Evolutionary conservation across 2,797 vertebrate species (phyloP).

Genomic region (Tragopan temminckii): DNA sequence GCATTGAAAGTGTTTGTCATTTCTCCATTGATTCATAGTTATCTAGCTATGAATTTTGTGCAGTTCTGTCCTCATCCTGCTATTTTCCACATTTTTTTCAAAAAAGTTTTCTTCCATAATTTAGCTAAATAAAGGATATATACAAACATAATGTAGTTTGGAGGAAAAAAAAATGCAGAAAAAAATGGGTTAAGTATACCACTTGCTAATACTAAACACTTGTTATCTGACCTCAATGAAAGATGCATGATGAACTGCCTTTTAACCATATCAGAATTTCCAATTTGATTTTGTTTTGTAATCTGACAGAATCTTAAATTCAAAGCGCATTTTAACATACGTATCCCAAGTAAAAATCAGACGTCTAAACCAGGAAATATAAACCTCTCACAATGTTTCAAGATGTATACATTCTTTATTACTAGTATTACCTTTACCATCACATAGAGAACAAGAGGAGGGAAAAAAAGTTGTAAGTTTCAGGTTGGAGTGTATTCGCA

Average conservation of each 20-base stretch:
- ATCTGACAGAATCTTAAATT: background rate
- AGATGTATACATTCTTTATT: background rate
- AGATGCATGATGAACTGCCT: background rate
- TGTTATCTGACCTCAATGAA: background rate
- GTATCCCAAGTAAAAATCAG: background rate
- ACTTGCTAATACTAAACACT: background rate
- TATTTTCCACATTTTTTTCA: background rate
- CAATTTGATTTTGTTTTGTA: background rate
- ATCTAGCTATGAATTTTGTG: background rate
- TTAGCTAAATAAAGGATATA: background rate
- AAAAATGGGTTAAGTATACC: background rate
- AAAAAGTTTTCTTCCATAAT: background rate
- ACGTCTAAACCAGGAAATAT: background rate
- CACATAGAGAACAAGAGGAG: background rate
- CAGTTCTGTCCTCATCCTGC: background rate
- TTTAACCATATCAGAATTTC: background rate
- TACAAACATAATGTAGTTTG: background rate
- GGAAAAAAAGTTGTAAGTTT: background rate
- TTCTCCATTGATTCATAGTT: background rate
- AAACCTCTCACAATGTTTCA: background rate
- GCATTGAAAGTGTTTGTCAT: accelerated
- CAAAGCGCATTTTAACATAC: background rate
- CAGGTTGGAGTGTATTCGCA: accelerated
- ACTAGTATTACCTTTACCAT: background rate
- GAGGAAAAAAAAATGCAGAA: background rate